Base-by-base conservation (phyloP, 2,888 invertebrate genomes). In the Chalcis sispes region DNA sequence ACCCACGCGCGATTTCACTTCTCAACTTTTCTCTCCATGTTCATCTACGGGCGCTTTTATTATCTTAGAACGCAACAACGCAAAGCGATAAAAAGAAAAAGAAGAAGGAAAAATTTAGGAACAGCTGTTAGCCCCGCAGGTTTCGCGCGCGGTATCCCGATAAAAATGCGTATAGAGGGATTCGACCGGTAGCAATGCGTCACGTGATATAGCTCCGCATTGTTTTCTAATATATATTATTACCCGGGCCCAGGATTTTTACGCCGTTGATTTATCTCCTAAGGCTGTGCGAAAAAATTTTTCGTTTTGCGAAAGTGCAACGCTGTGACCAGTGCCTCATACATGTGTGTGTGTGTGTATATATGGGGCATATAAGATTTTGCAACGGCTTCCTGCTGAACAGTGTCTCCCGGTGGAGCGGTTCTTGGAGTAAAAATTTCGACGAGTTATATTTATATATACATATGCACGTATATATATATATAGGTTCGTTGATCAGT, bases 201-300 rank as follows among this genome's bases (percentile, higher is more conserved):
- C n/a, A n/a, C 20, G 20, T 20, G 50, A 50, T 50, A 50, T 20
- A 25, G 59, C 5, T 58, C 52, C 15, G 42, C 70, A 75, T 75
- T 75, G 65, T 75, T 59, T 59, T 71, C 65, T 65, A 71, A 75
- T 75, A 32, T 52, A 29, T 71, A 65, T 75, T 61, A 71, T 71
- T 71, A 75, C 58, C 18, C 25, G 13, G 20, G 13, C 18, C 4
- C 32, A 42, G 13, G 48, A 20, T 56, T 54, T 67, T 62, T 13
- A n/a, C n/a, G n/a, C n/a, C n/a, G n/a, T 23, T 36, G 72, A 71
- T 71, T 66, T 66, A 71, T 66, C 65, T 32, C n/a, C n/a, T n/a
- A n/a, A n/a, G n/a, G n/a, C 52, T 54, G 10, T 18, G 7, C 18
- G 52, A 4, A 20, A n/a, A 48, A 48, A 64, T 48, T 27, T 64